Base-by-base conservation (phyloP, 2,888 invertebrate genomes). In the Drosophila birchii region DNA sequence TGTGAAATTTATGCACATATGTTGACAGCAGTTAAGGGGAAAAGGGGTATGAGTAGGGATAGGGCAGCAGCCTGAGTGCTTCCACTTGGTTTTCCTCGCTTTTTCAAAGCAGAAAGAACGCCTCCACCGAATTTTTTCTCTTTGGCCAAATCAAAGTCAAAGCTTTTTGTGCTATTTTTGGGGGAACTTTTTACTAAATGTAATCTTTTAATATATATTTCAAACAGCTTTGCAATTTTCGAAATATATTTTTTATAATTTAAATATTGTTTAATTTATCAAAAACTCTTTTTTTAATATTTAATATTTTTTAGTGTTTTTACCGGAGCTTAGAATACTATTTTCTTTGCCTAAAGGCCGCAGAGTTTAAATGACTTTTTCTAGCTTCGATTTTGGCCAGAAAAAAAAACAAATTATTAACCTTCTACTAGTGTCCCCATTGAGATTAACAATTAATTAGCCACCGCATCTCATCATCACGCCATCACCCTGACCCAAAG, bases 1-100 rank as follows among this genome's bases (percentile, higher is more conserved):
- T 88, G 86, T 88, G 86, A 86, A 89, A 89, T 86, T 87, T 89
- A 89, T 86, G 86, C 86, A 75, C 86, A 87, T 89, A 87, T 87
- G 88, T 78, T 83, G 88, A 79, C 80, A 78, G 71, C 86, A 80
- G 78, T 85, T 85, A 76, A 81, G 71, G 61, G 45, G 51, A 73
- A 69, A 69, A 53, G 45, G 38, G 49, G 34, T 7, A 23, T 11
- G 36, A 23, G 18, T 3, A 16, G 12, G 8, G 16, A 4, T 18
- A 8, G 32, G 12, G 12, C 36, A 34, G 18, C 55, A 16, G 32
- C 38, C 34, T 41, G 39, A 67, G 67, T 66, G 68, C n/a, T 36
- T 41, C 26, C 26, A 36, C 39, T 62, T 11, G 36, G 41, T 23
- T 55, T 41, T 41, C 9, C 59, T 12, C 29, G 36, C 0, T 47